phyloP scores from a whole-genome alignment of 2,797 vertebrate species.

The Poeciliopsis paucimaculata region DNA sequence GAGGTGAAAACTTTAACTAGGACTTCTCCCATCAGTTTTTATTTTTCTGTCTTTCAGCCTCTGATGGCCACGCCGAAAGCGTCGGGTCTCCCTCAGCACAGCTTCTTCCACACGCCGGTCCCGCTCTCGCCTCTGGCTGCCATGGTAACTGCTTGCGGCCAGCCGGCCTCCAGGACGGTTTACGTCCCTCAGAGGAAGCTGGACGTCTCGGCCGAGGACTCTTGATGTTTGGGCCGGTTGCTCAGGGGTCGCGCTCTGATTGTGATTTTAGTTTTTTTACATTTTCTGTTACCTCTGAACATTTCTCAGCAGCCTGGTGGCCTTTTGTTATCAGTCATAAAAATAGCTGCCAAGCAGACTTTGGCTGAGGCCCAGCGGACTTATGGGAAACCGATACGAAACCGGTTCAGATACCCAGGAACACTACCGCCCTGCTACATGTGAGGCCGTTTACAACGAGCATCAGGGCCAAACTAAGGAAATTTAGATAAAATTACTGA shows the following conservation, averaged over 20 bases:
- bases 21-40: background rate
- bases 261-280: conserved; percentile 16
- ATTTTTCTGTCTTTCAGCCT: conserved; percentile 68
- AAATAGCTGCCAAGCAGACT: conserved; percentile 37
- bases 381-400: conserved; percentile 11
- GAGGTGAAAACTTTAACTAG: background rate
- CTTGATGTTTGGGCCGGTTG: conserved; percentile 31
- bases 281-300: conserved; percentile 41
- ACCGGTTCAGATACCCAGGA: conserved; percentile 14
- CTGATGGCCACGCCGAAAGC: conserved; percentile 86
- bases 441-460: background rate
- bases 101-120: conserved; percentile 89
- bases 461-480: no score
- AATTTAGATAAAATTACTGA: no score
- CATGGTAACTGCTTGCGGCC: conserved; percentile 63
- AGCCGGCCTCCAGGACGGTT: conserved; percentile 69
- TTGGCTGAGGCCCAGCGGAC: conserved; percentile 9
- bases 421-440: conserved; percentile 26
- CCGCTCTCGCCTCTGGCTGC: conserved; percentile 72
- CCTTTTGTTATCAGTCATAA: conserved; percentile 26
- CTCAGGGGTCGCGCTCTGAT: background rate
- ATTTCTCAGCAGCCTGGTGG: conserved; percentile 31
- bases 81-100: conserved; percentile 80
- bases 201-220: conserved; percentile 85
- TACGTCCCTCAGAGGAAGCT: conserved; percentile 90